Conservation (phyloP, 2,888 invertebrate genomes). For the Coenonympha glycerion region DNA sequence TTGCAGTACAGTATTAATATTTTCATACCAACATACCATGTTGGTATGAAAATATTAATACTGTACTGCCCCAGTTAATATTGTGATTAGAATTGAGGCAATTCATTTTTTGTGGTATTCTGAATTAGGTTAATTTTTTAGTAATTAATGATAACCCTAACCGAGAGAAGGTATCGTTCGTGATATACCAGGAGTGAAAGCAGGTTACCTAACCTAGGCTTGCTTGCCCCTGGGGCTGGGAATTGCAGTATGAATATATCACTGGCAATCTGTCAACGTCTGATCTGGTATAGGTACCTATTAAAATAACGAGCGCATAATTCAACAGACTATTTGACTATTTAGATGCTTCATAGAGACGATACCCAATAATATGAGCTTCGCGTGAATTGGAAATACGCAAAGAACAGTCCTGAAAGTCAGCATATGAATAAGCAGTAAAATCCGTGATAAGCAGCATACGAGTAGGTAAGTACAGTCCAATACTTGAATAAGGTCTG, state of each 20-base stretch:
- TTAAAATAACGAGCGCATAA: background rate
- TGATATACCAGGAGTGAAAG: conserved; percentile 39
- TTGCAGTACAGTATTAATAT: too few species aligned
- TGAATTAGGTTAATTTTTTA: background rate
- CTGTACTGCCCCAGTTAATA: too few species aligned
- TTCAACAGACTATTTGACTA: background rate
- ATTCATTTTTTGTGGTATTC: background rate
- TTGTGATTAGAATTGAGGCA: too few species aligned
- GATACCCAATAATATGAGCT: too few species aligned
- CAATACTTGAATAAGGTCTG: too few species aligned
- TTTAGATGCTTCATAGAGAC: background rate
- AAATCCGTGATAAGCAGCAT: too few species aligned
- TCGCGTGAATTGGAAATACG: too few species aligned
- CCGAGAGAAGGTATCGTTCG: conserved; percentile 25
- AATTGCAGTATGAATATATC: conserved; percentile 25
- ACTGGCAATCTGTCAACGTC: conserved; percentile 17
- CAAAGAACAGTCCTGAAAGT: too few species aligned
- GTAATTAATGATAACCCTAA: conserved; percentile 17
- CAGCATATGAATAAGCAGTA: too few species aligned
- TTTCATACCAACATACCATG: too few species aligned
- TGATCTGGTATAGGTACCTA: background rate
- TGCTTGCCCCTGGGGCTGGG: conserved; percentile 31
- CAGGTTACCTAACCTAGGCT: conserved; percentile 33
- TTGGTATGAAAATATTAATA: too few species aligned
- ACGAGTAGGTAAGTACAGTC: too few species aligned